Percentiles rank a stretch among this genome's conserved stretches.
These are phyloP conservation scores for Ypsolopha scabrella DNA, from an alignment of 2,888 invertebrate species.

Conservation along the genomic window DNA sequence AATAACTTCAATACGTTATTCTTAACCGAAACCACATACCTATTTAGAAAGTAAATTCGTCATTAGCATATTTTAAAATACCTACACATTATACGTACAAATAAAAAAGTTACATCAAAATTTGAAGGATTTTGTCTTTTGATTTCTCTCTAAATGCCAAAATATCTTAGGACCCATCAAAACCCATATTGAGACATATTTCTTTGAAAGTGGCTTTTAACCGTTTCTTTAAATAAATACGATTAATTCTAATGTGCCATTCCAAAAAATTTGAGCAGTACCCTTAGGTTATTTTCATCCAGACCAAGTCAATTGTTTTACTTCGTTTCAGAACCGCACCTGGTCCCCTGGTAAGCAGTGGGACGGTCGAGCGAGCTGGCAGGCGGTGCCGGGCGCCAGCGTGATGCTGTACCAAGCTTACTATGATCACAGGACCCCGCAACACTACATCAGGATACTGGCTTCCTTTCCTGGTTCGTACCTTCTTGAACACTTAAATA, in stretches of 20 bases:
- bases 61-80: no score
- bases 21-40: no score
- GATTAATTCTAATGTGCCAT: background rate
- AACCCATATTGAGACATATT: no score
- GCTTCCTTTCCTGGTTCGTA: constrained; percentile 47
- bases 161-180: no score
- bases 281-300: background rate
- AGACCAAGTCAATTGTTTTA: background rate
- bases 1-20: no score
- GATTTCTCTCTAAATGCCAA: no score
- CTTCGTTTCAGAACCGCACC: constrained; percentile 40
- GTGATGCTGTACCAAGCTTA: constrained; percentile 65
- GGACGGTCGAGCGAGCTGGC: constrained; percentile 35
- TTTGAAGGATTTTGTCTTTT: no score
- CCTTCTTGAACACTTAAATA: background rate
- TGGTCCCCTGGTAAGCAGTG: constrained; percentile 26
- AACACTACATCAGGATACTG: constrained; percentile 49
- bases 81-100: no score
- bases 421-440: constrained; percentile 58
- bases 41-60: no score
- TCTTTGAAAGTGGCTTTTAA: no score
- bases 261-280: background rate
- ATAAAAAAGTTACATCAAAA: no score
- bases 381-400: constrained; percentile 42
- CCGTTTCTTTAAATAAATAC: background rate